phyloP scores from a whole-genome alignment of 2,888 invertebrate genomes.

The Aquatica leii region DNA sequence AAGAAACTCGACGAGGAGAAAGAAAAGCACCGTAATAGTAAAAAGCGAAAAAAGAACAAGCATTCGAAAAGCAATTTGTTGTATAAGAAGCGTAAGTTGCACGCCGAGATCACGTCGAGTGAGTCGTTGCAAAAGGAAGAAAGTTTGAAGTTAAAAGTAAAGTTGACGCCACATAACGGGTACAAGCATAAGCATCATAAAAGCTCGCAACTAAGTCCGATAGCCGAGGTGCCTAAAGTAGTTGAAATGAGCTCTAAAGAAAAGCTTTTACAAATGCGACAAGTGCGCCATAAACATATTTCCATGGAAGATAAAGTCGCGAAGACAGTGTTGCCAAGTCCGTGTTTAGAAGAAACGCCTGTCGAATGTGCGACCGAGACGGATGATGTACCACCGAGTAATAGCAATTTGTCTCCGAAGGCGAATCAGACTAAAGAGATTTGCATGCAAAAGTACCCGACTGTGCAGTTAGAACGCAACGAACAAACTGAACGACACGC shows the following conservation, averaged over 20 bases:
- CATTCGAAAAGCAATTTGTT: conserved; percentile 64
- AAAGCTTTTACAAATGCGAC: conserved; percentile 59
- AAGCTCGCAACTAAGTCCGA: conserved; percentile 38
- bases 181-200: conserved; percentile 60
- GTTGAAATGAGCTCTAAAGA: conserved; percentile 53
- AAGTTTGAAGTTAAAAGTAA: conserved; percentile 65
- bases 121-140: conserved; percentile 56
- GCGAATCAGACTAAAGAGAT: conserved; percentile 36
- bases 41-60: conserved; percentile 66
- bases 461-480: conserved; percentile 48
- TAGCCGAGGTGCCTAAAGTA: conserved; percentile 18
- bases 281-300: conserved; percentile 57
- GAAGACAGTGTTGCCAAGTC: conserved; percentile 16
- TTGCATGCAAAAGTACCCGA: conserved; percentile 42
- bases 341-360: background rate
- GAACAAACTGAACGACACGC: conserved; percentile 50
- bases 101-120: conserved; percentile 63
- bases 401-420: too few relatives aligned
- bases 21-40: conserved; percentile 56
- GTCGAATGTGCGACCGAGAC: too few relatives aligned
- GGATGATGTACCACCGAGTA: conserved; percentile 6
- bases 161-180: conserved; percentile 60
- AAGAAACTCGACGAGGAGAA: conserved; percentile 55
- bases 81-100: conserved; percentile 64
- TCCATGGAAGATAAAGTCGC: conserved; percentile 50